Evolutionary conservation across 2,888 invertebrate species (phyloP), one percentile per base, ranked within the genome.

Genomic region (Yponomeuta plumbellus): DNA sequence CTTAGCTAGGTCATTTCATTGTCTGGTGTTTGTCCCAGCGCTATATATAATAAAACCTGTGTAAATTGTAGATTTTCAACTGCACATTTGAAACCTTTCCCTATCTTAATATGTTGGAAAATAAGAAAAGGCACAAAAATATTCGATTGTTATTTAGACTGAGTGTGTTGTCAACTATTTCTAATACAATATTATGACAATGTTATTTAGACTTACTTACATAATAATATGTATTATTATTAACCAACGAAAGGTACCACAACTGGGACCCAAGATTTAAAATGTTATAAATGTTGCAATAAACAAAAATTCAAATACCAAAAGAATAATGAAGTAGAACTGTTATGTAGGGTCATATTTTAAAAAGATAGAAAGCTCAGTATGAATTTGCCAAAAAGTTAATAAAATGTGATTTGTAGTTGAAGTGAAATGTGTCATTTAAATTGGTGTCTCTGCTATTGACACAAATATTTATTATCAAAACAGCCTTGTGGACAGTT

Each of bases 381-480:
- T 52, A 79, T 77, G 80, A 78, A 84, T 85, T 87, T 87, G 89
- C 89, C 89, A 90, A 90, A 88, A 83, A 80, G 76, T 80, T 79
- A 79, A 83, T 89, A 5, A 52, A 52, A 17, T 52, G 86, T 89
- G 87, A 89, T 89, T 80, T 78, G 80, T 88, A 86, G 84, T 78
- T 73, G 76, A 78, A 77, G 73, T 80, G 72, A 77, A 80, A 80
- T 79, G 73, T 52, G 17, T 17, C 5, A 44, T 52, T 52, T 13
- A 52, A 52, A 1, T 52, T 52, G 44, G 44, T 52, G 44, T 8
- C 44, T 52, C 17, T 17, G 0, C 44, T 52, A 1, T 52, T 52
- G 44, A 13, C 44, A 52, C 44, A 52, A 52, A 52, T 17, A 52
- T 74, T 77, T 77, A 75, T 72, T 77, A 76, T 61, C 34, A 26